Evolutionary conservation across 2,113 vertebrate genomes (phyloP).

Genomic region (Uria aalge): DNA sequence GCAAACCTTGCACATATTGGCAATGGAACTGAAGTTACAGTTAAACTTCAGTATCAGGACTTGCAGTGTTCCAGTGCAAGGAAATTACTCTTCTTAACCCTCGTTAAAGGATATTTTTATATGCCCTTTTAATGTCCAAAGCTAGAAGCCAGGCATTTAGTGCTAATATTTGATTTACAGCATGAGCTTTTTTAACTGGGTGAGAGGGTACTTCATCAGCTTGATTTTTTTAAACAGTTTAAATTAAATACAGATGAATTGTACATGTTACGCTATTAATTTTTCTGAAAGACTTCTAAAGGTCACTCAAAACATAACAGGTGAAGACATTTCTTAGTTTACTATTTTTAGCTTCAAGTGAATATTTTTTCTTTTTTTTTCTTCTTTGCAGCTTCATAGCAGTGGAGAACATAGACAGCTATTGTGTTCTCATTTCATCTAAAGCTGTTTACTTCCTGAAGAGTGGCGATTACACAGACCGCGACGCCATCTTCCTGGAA

Average conservation of each 20-base stretch:
- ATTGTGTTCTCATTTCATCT: constrained; percentile 95
- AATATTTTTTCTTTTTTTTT: not conserved
- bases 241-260: not conserved
- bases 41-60: not conserved
- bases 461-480: constrained; percentile 83
- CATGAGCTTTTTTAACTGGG: not conserved
- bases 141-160: not conserved
- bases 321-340: not conserved
- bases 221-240: not conserved
- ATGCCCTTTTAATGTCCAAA: not conserved
- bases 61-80: not conserved
- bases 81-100: not conserved
- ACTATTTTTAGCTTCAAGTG: not conserved
- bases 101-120: not conserved
- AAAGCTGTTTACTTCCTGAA: constrained; percentile 94
- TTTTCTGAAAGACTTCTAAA: not conserved
- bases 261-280: accelerated
- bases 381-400: constrained; percentile 86
- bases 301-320: not conserved
- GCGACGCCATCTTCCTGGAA: constrained; percentile 94
- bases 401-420: constrained; percentile 89
- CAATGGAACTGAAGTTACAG: not conserved
- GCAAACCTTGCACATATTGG: not conserved
- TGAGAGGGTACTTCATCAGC: not conserved
- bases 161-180: not conserved